Percentiles rank a stretch among this genome's conserved stretches.
Conservation (phyloP, 1,140 invertebrate species). For the Cydia amplana region DNA sequence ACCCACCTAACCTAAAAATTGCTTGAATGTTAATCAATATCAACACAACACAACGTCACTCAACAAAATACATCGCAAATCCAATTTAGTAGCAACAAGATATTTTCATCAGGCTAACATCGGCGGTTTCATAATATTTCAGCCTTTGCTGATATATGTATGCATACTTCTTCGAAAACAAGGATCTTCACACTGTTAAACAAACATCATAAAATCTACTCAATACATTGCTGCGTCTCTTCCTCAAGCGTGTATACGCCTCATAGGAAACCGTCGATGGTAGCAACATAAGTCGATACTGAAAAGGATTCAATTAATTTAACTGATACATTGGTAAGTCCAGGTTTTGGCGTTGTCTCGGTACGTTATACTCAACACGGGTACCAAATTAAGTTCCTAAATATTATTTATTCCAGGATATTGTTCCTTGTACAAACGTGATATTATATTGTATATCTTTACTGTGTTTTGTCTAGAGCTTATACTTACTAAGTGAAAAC, state of each 20-base stretch:
- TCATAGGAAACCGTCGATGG: not conserved
- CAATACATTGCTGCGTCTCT: not conserved
- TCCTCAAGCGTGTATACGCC: not conserved
- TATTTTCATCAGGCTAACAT: slow-evolving; percentile 16
- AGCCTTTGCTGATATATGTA: slow-evolving; percentile 9
- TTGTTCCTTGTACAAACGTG: not conserved
- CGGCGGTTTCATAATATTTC: slow-evolving; percentile 24
- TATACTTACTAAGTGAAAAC: not conserved
- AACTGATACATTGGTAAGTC: not conserved
- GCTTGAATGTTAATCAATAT: not conserved
- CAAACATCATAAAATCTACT: not conserved
- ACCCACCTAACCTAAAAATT: not conserved
- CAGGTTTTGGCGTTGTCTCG: not conserved
- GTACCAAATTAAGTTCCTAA: slow-evolving; percentile 22
- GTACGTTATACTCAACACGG: slow-evolving; percentile 8
- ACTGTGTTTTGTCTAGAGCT: not conserved
- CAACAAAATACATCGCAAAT: not conserved
- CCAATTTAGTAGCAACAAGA: slow-evolving; percentile 23
- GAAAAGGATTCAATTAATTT: not conserved
- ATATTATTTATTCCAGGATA: slow-evolving; percentile 30
- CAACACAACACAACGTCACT: not conserved
- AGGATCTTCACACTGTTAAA: not conserved
- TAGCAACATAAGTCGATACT: not conserved
- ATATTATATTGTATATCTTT: not conserved
- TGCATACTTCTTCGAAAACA: slow-evolving; percentile 19